These are phyloP conservation scores for Cantharis rufa DNA, from an alignment of 2,888 invertebrate genomes.

Conservation along the genomic window DNA sequence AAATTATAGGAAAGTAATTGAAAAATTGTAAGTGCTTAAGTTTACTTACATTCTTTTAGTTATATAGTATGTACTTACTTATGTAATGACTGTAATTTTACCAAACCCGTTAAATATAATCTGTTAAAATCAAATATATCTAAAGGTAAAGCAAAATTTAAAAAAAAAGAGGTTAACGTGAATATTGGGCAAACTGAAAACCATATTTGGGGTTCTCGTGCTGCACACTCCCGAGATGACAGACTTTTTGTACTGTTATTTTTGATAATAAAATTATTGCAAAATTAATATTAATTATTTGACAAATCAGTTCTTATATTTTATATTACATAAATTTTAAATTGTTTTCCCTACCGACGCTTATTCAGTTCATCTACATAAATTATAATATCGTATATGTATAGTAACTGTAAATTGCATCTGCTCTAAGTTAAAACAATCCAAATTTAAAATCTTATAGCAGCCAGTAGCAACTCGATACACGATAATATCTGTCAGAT, in stretches of 20 bases:
- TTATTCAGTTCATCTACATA: background rate
- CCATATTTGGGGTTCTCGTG: background rate
- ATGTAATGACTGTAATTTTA: background rate
- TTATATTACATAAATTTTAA: background rate
- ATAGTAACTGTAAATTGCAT: background rate
- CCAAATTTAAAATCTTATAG: background rate
- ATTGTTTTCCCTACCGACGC: background rate
- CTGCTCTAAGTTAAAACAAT: background rate
- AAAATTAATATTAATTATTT: background rate
- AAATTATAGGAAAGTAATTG: background rate
- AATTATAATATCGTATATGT: background rate
- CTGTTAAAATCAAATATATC: background rate
- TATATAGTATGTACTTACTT: background rate
- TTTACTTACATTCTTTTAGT: background rate
- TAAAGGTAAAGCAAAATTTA: background rate
- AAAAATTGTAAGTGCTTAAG: background rate
- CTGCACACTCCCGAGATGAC: background rate
- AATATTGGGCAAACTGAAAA: background rate
- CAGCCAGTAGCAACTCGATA: background rate
- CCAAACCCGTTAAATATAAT: background rate
- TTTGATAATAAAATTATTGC: no score
- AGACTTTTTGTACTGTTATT: background rate
- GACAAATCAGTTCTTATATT: background rate
- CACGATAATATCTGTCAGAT: constrained; percentile 1
- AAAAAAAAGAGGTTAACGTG: background rate